Conservation (phyloP, 2,888 invertebrate species). For the Nomada fucata region DNA sequence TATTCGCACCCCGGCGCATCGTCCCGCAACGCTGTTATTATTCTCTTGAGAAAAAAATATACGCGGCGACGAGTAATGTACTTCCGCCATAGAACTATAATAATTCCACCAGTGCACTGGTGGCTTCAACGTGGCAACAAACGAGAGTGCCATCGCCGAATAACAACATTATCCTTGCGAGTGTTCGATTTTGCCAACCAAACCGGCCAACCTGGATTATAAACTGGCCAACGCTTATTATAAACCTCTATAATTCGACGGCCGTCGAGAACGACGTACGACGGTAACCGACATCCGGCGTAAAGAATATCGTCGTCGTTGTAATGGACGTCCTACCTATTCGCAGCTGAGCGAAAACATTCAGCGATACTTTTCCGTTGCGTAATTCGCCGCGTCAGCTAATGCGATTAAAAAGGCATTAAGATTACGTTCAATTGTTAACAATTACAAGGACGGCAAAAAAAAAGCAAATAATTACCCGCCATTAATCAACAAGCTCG, state of each 20-base stretch:
- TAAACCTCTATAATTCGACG: conserved; percentile 35
- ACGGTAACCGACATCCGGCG: conserved; percentile 60
- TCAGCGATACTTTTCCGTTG: conserved; percentile 73
- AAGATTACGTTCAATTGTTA: conserved; percentile 83
- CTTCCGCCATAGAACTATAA: conserved; percentile 57
- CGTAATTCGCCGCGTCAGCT: conserved; percentile 73
- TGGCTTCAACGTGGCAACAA: conserved; percentile 10
- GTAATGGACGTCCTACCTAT: neutral
- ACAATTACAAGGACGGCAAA: conserved; percentile 80
- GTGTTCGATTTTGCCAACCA: neutral
- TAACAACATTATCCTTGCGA: conserved; percentile 4
- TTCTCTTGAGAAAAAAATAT: conserved; percentile 61
- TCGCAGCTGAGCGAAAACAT: conserved; percentile 33
- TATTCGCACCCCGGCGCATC: conserved; percentile 69
- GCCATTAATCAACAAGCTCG: conserved; percentile 79
- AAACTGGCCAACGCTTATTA: too few species aligned
- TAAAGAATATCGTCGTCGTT: conserved; percentile 39
- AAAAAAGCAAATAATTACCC: conserved; percentile 79
- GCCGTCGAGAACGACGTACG: conserved; percentile 49
- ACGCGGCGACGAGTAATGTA: conserved; percentile 51
- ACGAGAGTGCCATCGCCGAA: conserved; percentile 15
- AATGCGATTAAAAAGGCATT: conserved; percentile 82
- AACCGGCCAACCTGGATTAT: neutral
- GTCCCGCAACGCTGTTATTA: conserved; percentile 67
- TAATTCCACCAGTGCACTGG: conserved; percentile 19